Evolutionary conservation across 2,113 vertebrate species (phyloP).

Genomic region (Eulacestoma nigropectus): DNA sequence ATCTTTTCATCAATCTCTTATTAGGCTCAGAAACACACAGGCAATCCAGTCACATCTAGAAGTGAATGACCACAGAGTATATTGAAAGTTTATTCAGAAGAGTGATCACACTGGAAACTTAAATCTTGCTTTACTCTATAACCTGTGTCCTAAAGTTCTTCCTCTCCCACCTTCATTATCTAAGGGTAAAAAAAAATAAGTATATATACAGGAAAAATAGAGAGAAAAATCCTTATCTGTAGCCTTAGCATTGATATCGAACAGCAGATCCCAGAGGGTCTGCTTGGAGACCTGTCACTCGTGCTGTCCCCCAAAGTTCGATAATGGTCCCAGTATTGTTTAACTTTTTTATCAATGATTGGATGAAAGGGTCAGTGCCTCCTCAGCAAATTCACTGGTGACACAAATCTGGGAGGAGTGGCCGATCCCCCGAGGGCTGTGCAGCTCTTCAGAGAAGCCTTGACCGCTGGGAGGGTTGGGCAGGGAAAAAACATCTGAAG

Average conservation of each 20-base stretch:
- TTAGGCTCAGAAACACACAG: neutral
- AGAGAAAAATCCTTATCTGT: neutral
- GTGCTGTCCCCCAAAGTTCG: neutral
- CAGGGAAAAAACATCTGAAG: neutral
- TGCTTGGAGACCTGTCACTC: neutral
- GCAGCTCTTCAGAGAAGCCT: neutral
- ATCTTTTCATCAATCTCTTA: neutral
- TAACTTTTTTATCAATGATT: neutral
- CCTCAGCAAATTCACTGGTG: neutral
- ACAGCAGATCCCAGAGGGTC: neutral
- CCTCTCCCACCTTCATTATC: neutral
- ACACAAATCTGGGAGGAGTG: neutral
- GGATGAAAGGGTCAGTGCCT: too few relatives aligned
- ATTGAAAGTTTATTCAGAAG: neutral
- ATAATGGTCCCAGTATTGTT: neutral
- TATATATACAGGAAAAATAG: fast-evolving
- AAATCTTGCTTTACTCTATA: neutral
- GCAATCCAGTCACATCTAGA: neutral
- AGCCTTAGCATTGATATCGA: neutral
- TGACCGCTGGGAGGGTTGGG: fast-evolving
- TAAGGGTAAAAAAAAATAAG: neutral
- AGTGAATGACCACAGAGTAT: neutral
- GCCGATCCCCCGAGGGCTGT: neutral
- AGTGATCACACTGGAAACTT: neutral
- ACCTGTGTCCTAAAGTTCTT: neutral